Base-by-base conservation (phyloP, 2,113 vertebrate species). In the Oncorhynchus gorbuscha region DNA sequence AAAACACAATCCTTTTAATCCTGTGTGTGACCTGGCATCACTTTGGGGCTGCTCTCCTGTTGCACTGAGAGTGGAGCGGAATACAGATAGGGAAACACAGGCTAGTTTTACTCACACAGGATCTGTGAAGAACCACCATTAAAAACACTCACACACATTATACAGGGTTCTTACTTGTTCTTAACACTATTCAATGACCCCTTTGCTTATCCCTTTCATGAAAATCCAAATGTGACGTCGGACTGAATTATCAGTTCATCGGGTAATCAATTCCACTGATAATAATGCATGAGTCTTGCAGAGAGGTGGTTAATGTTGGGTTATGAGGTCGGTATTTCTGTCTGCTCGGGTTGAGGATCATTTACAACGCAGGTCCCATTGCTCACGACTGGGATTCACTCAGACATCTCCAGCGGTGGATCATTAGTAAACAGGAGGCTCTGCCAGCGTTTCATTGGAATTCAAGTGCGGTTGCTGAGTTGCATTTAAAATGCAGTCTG, bases 401-500 rank as follows among this genome's bases (percentile, higher is more conserved):
- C 96, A 98, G 97, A 98, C 95, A 97, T 96, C 95, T 96, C 94
- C 95, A 95, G 94, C 94, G 93, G 92, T 94, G 97, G 96, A 91
- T 92, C 92, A 99, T 99, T 98, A 98, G 98, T 99, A 99, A 98
- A 97, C 98, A 99, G 95, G 95, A 95, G 95, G 95, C 96, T 95
- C 94, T 96, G 97, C 95, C 94, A 94, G 93, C 91, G 95, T 95
- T 96, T 99, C 98, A 99, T 99, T 99, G 98, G 95, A 97, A 99
- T 99, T 99, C 98, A 96, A 98, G 96, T 94, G 95, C 96, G 96
- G 97, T 96, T 95, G 96, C 96, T 97, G 96, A 96, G 96, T 97
- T 96, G 95, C 97, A 99, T 99, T 99, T 99, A 98, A 99, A 98
- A 99, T 98, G 97, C 98, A 96, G 97, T 95, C 97, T 99, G 98